These are phyloP conservation scores for Drosophila buzzatii DNA, from an alignment of 2,888 invertebrate genomes.

Conservation along the genomic window DNA sequence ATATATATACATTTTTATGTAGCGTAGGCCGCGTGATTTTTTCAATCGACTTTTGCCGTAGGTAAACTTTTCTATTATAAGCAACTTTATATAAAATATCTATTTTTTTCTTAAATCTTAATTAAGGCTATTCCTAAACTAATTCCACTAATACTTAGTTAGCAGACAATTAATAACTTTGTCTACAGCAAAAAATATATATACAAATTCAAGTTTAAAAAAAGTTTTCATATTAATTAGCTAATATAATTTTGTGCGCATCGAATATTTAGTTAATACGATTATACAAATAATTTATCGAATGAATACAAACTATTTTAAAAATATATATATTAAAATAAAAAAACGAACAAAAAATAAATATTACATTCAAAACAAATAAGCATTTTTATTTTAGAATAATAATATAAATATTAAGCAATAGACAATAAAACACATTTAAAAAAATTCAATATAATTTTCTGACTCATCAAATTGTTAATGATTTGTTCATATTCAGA, in stretches of 20 bases:
- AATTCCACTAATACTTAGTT: slow-evolving; percentile 26
- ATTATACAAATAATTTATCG: slow-evolving; percentile 41
- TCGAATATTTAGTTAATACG: slow-evolving; percentile 34
- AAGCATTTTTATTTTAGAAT: slow-evolving; percentile 5
- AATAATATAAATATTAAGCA: not conserved
- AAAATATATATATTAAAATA: slow-evolving; percentile 14
- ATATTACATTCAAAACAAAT: not conserved
- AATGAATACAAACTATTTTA: slow-evolving; percentile 14
- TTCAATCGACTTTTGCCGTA: slow-evolving; percentile 47
- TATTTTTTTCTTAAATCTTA: slow-evolving; percentile 33
- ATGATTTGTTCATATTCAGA: too few relatives aligned
- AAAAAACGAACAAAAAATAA: not conserved
- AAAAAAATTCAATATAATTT: too few relatives aligned
- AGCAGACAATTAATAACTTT: slow-evolving; percentile 1
- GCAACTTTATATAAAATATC: not conserved
- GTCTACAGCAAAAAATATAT: slow-evolving; percentile 3
- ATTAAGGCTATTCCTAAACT: slow-evolving; percentile 20
- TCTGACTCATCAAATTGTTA: too few relatives aligned
- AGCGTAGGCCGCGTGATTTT: slow-evolving; percentile 46
- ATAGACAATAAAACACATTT: too few relatives aligned
- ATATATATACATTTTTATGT: slow-evolving; percentile 11
- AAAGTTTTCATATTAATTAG: slow-evolving; percentile 37
- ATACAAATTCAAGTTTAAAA: slow-evolving; percentile 7
- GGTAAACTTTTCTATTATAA: slow-evolving; percentile 18
- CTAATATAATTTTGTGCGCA: slow-evolving; percentile 40